Evolutionary conservation across 2,797 vertebrate species (phyloP), one percentile per base, ranked within the genome.

Genomic region (Toxotes lorentzi): DNA sequence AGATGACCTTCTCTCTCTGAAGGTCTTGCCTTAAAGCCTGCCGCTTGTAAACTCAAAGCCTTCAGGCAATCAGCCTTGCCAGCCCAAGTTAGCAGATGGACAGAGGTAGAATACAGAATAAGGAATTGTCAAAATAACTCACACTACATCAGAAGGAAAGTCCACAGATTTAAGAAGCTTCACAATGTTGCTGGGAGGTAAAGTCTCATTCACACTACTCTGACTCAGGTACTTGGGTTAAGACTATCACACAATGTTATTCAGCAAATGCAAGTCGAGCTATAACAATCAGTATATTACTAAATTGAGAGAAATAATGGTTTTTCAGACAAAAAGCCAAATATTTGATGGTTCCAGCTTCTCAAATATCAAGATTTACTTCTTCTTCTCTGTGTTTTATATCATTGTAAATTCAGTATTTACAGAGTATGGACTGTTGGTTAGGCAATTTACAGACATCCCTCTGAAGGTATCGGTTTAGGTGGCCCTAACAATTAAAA

Each of bases 101-200:
- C 89, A 76, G 72, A 72, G 71, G 67, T 23, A 59, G 91, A 91
- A 92, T 91, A 91, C 90, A 89, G 87, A 94, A 82, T 63, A 77
- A 78, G 81, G 48, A 62, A 66, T 84, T 85, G 88, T 88, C 85
- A 90, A 83, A 90, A 88, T 61, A 87, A 73, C 76, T 89, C 86
- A 78, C 83, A 72, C 66, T 79, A 70, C 81, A 81, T 70, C 69
- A 67, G 72, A 78, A 76, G 79, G 79, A 79, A 54, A 48, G 43
- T 70, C 69, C 43, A 68, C 35, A 79, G 58, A 81, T 79, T 85
- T 65, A 77, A 60, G 64, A 85, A 38, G 70, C 51, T 75, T 87
- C 50, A 65, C 61, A 66, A 27, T 68, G 60, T 61, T 32, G 17
- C 63, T 79, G 76, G 71, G 19, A 40, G 59, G 64, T 43, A 72